Conservation (phyloP, 2,888 invertebrate species). For the Ashinkailepas kermadecensis region DNA sequence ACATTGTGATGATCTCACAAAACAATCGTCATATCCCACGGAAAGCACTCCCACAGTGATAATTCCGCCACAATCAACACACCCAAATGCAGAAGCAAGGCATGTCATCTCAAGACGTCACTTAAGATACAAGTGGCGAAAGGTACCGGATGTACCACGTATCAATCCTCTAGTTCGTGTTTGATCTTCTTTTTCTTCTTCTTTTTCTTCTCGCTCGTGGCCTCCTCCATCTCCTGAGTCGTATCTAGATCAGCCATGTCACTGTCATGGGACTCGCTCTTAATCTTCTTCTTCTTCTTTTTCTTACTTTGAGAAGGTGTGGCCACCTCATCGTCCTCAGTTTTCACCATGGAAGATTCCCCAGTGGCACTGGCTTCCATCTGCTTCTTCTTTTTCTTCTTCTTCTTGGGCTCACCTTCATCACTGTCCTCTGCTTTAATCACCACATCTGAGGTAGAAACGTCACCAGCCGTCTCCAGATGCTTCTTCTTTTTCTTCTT, state of each 20-base stretch:
- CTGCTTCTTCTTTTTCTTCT: conserved; percentile 33
- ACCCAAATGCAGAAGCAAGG: background rate
- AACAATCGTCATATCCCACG: background rate
- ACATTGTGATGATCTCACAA: background rate
- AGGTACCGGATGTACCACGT: no score
- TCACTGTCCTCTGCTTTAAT: conserved; percentile 47
- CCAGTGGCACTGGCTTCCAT: conserved; percentile 17
- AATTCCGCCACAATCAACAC: background rate
- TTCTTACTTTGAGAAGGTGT: conserved; percentile 29
- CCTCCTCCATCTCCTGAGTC: background rate
- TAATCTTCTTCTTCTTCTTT: conserved; percentile 31
- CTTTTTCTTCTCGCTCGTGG: conserved; percentile 28
- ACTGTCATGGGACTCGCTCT: conserved; percentile 15
- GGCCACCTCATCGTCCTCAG: conserved; percentile 26
- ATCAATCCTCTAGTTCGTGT: background rate
- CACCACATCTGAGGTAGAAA: conserved; percentile 23
- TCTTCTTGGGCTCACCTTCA: conserved; percentile 31
- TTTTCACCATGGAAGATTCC: conserved; percentile 6
- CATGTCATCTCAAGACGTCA: background rate
- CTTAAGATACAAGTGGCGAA: no score
- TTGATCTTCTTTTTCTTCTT: conserved; percentile 29
- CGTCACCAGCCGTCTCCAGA: conserved; percentile 26
- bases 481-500: conserved; percentile 15
- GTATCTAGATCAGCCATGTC: background rate
- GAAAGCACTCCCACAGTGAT: background rate